phyloP scores from a whole-genome alignment of 2,113 vertebrate genomes.

The Anarrhichthys ocellatus region DNA sequence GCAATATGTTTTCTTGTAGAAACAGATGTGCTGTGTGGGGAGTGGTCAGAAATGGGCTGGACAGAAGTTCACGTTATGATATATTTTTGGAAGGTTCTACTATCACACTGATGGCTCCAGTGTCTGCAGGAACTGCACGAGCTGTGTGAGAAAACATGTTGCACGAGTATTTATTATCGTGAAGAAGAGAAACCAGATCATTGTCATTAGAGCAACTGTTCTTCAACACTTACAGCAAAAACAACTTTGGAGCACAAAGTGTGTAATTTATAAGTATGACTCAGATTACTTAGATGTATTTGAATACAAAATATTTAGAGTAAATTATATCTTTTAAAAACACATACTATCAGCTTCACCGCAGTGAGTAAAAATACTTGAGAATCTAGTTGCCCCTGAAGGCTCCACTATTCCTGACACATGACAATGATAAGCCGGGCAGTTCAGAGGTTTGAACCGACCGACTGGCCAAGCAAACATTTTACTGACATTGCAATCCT shows the following conservation, averaged over 20 bases:
- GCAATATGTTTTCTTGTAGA: background rate
- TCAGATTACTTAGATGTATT: background rate
- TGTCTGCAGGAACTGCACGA: too few relatives aligned
- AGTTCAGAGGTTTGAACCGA: constrained; percentile 1
- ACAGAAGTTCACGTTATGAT: background rate
- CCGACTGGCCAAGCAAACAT: constrained; percentile 1
- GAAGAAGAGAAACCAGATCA: constrained; percentile 4
- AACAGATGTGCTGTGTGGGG: background rate
- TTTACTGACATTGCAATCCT: background rate
- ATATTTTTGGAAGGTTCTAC: background rate
- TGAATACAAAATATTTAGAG: background rate
- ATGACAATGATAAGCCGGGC: background rate
- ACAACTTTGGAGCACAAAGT: background rate
- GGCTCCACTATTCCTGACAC: background rate
- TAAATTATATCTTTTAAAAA: background rate
- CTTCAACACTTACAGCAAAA: background rate
- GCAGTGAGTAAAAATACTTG: background rate
- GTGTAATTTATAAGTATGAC: background rate
- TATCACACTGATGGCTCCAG: background rate
- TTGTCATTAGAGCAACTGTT: background rate
- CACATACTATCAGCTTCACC: background rate
- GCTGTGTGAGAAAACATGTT: background rate
- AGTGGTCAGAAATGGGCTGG: background rate
- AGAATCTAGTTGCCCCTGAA: background rate
- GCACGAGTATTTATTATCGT: background rate